These are phyloP conservation scores for Manis pentadactyla DNA, from an alignment of 2,797 vertebrate species.

Conservation along the genomic window DNA sequence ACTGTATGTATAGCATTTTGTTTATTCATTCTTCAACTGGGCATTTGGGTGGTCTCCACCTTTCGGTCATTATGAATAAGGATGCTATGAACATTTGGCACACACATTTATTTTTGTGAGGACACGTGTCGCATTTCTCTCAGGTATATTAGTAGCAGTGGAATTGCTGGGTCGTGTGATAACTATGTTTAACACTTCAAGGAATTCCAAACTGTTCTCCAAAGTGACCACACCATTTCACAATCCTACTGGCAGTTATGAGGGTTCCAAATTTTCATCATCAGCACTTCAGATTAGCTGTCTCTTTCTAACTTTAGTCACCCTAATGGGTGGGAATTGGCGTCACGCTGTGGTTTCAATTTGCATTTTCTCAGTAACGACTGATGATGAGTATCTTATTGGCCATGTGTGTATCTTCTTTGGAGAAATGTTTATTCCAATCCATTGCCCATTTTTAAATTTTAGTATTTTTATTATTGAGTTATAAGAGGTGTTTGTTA, in stretches of 20 bases:
- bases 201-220: background rate
- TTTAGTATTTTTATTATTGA: background rate
- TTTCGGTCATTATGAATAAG: background rate
- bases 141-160: background rate
- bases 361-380: background rate
- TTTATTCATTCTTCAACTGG: background rate
- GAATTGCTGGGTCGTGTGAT: background rate
- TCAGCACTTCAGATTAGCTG: background rate
- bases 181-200: background rate
- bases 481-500: background rate
- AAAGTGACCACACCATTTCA: background rate
- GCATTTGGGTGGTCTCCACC: background rate
- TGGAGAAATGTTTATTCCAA: background rate
- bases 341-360: background rate
- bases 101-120: background rate
- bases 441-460: background rate
- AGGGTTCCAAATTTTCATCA: background rate
- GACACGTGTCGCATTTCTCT: background rate
- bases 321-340: background rate
- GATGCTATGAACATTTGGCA: background rate
- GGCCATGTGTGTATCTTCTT: background rate
- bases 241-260: background rate
- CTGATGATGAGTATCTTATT: background rate
- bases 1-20: background rate
- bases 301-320: background rate